Percentiles rank a stretch among this genome's conserved stretches.
Conservation (phyloP, 2,113 vertebrate species). For the Copsychus sechellarum region DNA sequence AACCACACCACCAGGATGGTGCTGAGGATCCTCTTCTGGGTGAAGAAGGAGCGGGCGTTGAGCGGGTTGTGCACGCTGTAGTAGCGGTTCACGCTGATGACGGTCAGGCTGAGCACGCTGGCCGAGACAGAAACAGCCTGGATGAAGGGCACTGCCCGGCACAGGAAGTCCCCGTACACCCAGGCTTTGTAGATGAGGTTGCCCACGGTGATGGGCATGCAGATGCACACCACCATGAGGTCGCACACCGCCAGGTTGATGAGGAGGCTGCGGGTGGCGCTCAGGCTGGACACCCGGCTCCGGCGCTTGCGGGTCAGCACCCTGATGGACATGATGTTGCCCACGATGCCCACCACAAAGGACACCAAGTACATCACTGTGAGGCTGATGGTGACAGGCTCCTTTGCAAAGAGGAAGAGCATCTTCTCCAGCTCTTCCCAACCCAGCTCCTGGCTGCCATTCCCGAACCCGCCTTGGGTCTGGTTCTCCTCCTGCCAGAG, state of each 20-base stretch:
- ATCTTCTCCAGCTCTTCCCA: conserved; percentile 80
- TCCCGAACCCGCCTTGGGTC: conserved; percentile 43
- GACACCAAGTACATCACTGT: conserved; percentile 84
- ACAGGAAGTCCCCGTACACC: conserved; percentile 91
- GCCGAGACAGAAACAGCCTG: conserved; percentile 88
- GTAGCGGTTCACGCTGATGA: conserved; percentile 90
- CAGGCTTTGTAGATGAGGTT: conserved; percentile 89
- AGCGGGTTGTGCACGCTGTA: conserved; percentile 87
- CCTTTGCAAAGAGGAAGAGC: conserved; percentile 82
- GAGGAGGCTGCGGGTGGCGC: conserved; percentile 85
- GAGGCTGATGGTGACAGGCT: conserved; percentile 85
- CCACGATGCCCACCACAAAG: conserved; percentile 85
- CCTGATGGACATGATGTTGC: conserved; percentile 86
- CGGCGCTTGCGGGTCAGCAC: conserved; percentile 81
- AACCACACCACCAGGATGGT: conserved; percentile 86
- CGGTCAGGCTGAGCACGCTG: conserved; percentile 87
- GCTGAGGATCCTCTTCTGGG: conserved; percentile 80
- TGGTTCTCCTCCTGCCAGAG: conserved; percentile 50
- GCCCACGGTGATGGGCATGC: conserved; percentile 90
- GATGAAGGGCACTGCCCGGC: conserved; percentile 86
- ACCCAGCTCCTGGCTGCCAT: conserved; percentile 59
- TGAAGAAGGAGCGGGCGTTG: conserved; percentile 86
- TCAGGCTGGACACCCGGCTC: conserved; percentile 76
- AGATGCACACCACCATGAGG: conserved; percentile 89
- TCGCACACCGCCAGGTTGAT: conserved; percentile 90